Conservation (phyloP, 2,888 invertebrate species). For the Apeira syringaria region DNA sequence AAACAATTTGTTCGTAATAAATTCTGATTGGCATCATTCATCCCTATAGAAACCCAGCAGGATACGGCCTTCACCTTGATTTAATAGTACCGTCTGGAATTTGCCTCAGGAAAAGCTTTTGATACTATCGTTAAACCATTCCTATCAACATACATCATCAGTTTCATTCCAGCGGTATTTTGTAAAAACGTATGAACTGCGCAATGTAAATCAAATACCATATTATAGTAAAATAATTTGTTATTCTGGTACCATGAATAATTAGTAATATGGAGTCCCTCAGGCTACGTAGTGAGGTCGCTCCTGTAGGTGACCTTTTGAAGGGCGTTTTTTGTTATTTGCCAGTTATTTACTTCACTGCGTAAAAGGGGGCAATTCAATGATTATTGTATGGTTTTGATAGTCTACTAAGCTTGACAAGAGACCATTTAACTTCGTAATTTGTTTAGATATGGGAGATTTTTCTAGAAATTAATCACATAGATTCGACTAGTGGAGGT, state of each 20-base stretch:
- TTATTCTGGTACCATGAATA: constrained; percentile 15
- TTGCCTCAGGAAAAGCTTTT: constrained; percentile 36
- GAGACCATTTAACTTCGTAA: constrained; percentile 15
- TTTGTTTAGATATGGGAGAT: constrained; percentile 9
- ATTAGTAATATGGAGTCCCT: constrained; percentile 40
- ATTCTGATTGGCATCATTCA: constrained; percentile 43
- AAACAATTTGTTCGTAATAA: constrained; percentile 52
- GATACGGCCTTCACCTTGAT: constrained; percentile 62
- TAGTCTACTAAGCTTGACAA: constrained; percentile 42
- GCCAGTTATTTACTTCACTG: constrained; percentile 52
- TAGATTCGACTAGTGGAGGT: too few relatives aligned
- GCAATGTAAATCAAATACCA: constrained; percentile 37
- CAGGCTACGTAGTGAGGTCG: constrained; percentile 52
- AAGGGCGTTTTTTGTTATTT: constrained; percentile 61
- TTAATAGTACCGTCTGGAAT: constrained; percentile 53
- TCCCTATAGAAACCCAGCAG: constrained; percentile 54
- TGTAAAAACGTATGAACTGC: constrained; percentile 3
- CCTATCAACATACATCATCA: constrained; percentile 4
- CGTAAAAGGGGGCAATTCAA: constrained; percentile 54
- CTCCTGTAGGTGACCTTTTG: constrained; percentile 61
- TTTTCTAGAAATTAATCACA: too few relatives aligned
- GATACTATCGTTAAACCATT: constrained; percentile 21
- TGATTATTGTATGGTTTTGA: constrained; percentile 47
- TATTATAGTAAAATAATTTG: constrained; percentile 6
- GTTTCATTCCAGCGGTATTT: not conserved